These are phyloP conservation scores for Tursiops truncatus DNA, from an alignment of 2,113 vertebrate species.

Conservation along the genomic window DNA sequence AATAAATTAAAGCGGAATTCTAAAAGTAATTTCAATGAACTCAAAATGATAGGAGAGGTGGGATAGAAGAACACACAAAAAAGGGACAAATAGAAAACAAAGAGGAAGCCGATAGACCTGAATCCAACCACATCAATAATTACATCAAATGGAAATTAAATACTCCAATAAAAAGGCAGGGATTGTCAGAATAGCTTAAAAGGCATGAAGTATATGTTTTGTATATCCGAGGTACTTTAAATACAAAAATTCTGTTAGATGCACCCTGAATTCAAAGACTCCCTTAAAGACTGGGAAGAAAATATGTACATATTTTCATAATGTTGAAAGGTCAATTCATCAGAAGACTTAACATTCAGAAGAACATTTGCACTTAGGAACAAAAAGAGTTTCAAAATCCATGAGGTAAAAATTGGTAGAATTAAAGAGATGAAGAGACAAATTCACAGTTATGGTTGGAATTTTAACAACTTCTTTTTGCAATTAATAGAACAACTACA, in stretches of 20 bases:
- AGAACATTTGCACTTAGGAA: neutral
- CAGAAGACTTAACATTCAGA: neutral
- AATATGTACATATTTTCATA: neutral
- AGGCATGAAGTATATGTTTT: neutral
- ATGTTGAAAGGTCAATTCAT: neutral
- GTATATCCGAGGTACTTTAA: neutral
- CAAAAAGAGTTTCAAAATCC: neutral
- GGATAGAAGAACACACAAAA: neutral
- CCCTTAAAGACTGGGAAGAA: neutral
- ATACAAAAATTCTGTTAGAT: neutral
- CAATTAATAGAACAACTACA: neutral
- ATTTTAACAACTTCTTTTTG: neutral
- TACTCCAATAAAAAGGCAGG: neutral
- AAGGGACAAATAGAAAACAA: neutral
- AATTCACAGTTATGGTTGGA: neutral
- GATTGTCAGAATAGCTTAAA: neutral
- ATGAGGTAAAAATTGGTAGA: neutral
- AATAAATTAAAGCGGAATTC: constrained; percentile 14
- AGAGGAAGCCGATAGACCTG: neutral
- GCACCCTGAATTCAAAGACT: neutral
- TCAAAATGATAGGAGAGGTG: neutral
- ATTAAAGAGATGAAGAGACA: neutral
- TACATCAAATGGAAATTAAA: neutral
- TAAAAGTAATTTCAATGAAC: constrained; percentile 36
- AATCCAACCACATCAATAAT: neutral